A percentile compares a stretch with the other conserved stretches of the same genome.
Conservation (phyloP, 2,113 vertebrate species). For the Spermophilus dauricus region DNA sequence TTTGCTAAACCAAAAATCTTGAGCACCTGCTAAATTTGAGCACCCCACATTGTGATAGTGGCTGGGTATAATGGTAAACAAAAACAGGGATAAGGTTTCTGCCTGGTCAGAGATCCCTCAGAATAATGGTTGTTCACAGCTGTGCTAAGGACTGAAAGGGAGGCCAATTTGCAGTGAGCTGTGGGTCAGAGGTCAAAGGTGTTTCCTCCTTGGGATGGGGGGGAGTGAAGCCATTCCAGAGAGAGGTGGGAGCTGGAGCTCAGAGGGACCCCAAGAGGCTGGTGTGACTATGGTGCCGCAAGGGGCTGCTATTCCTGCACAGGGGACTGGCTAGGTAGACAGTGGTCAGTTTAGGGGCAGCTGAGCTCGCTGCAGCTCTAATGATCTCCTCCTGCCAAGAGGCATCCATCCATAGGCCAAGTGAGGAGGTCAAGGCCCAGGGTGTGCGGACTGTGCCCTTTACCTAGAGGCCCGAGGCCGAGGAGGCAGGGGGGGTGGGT, state of each 20-base stretch:
- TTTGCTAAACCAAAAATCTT: background rate
- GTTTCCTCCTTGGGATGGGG: background rate
- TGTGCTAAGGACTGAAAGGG: background rate
- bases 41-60: background rate
- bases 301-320: too few species aligned
- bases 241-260: background rate
- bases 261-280: background rate
- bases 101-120: too few species aligned
- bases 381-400: background rate
- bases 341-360: too few species aligned
- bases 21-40: background rate
- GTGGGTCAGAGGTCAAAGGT: background rate
- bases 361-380: background rate
- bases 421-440: background rate
- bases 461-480: background rate
- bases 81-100: background rate
- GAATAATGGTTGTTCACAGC: fast-evolving
- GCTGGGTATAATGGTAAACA: background rate
- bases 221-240: background rate
- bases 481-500: too few species aligned
- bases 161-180: background rate
- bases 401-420: background rate
- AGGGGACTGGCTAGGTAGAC: background rate
- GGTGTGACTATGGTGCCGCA: background rate
- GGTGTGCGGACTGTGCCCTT: background rate